Base-by-base conservation (phyloP, 1,140 invertebrate genomes). In the Leptonema lineaticorne region DNA sequence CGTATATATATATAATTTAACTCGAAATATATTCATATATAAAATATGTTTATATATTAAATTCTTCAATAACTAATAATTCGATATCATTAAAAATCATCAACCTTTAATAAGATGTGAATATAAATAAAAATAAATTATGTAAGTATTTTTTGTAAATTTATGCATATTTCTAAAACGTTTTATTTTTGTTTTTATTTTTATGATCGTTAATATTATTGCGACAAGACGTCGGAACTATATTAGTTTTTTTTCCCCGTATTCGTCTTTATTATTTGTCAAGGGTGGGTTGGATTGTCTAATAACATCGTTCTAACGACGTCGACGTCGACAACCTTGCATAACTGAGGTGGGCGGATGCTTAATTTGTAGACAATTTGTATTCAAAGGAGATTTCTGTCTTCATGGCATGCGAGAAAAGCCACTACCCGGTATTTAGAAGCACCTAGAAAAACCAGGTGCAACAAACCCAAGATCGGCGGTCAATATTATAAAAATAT, bases 361-460 rank as follows among this genome's bases (percentile, higher is more conserved):
- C 63, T 60, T 62, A 67, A 69, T 69, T 72, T 72, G 70, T 66
- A 37, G 67, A 62, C 70, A 57, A 72, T 72, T 69, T 72, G 70
- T 72, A 72, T 72, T 66, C 70, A 72, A 62, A 33, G 65, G 63
- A 63, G 67, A 58, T 27, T 62, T 27, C 33, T 72, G 67, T 50
- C 59, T 63, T 50, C 29, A 6, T 26, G 26, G 18, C 11, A 41
- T 11, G 50, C 24, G 24, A 2, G 46, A 30, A 53, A 29, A 63
- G 50, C 70, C 63, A 29, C 63, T 18, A 18, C 30, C 46, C 33
- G 67, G 70, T 68, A 71, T 62, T 71, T 71, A 71, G 59, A 20
- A 50, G 46, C 50, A 58, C 63, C 50, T 53, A n/a, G 46, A 26
- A 45, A 3, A 14, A 4, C 24, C 20, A 58, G 64, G 29, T 66